Evolutionary conservation across 92 coral and sea anemone genomes (phyloP), one percentile per base, ranked within the genome.

Genomic region (Pocillopora grandis): DNA sequence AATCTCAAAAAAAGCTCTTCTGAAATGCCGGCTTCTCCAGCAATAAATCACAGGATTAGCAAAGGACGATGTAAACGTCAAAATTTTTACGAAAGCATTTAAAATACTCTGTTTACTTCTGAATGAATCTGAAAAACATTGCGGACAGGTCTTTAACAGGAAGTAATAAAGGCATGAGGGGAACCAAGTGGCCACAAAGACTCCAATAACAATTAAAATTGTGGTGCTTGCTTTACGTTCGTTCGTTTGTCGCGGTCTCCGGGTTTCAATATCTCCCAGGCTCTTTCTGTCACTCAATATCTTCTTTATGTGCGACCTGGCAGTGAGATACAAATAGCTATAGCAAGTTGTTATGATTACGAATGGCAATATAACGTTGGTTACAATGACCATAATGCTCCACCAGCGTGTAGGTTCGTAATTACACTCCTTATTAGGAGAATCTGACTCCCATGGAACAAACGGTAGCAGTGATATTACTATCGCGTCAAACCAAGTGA

Each of bases 141-240:
- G 65, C 52, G 90, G 89, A 73, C 99, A 97, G 12, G 93, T 91
- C 75, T 87, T 88, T 27, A 77, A 83, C 19, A 94, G 84, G 80
- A 94, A 97, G 88, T 97, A 97, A 66, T 97, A 97, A 62, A 94
- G 70, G 42, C 97, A 94, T 21, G 99, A 94, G 9, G 99, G 99
- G 33, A 97, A 88, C 99, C 99, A 97, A 42, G 96, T 90, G 56
- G 92, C 76, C 37, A 97, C 87, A 77, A 97, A 97, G 11, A 97
- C 85, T 1, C 99, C 99, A 15, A 97, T 92, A 9, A 97, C 95
- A 12, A 97, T 94, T 9, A 94, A 73, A 8, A 97, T 88, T 49
- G 99, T 97, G 42, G 71, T 90, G 75, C 92, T 97, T 2, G 97
- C 98, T 60, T 91, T 90, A 7, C 92, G 84, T 14, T 95, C 92